A percentile compares a stretch with the other conserved stretches of the same genome.
phyloP scores from a whole-genome alignment of 2,113 vertebrate genomes.

The Rynchops niger region DNA sequence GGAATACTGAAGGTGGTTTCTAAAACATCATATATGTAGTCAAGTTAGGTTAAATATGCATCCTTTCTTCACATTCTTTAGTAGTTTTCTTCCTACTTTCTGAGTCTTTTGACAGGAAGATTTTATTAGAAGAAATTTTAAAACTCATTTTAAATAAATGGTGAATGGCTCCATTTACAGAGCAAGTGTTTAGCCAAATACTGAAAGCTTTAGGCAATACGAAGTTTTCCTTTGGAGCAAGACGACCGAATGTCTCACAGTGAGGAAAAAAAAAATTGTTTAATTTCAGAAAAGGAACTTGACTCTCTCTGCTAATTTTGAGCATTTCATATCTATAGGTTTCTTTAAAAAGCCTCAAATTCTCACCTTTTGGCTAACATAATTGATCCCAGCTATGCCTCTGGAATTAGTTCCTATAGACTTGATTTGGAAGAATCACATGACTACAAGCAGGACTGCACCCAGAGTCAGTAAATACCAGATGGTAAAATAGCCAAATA shows the following conservation, averaged over 20 bases:
- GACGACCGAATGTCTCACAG: background rate
- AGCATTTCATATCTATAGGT: background rate
- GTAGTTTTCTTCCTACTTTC: background rate
- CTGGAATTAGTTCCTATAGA: background rate
- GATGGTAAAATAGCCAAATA: constrained; percentile 40
- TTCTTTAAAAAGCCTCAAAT: background rate
- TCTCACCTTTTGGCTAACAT: background rate
- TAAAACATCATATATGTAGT: background rate
- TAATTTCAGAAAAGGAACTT: background rate
- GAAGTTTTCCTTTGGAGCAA: background rate
- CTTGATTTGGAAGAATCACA: background rate
- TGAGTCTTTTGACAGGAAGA: background rate
- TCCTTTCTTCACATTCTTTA: background rate
- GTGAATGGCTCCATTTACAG: background rate
- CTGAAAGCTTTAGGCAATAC: background rate
- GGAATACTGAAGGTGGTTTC: background rate
- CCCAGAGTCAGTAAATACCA: constrained; percentile 45
- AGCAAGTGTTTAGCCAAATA: background rate
- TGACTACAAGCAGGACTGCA: background rate
- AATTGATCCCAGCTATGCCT: background rate
- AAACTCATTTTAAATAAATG: background rate
- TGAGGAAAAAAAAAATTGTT: background rate
- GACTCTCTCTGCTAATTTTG: background rate
- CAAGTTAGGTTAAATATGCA: background rate
- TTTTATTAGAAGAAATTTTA: background rate